These are phyloP conservation scores for Nematopogon swammerdamellus DNA, from an alignment of 2,888 invertebrate genomes.

Conservation along the genomic window DNA sequence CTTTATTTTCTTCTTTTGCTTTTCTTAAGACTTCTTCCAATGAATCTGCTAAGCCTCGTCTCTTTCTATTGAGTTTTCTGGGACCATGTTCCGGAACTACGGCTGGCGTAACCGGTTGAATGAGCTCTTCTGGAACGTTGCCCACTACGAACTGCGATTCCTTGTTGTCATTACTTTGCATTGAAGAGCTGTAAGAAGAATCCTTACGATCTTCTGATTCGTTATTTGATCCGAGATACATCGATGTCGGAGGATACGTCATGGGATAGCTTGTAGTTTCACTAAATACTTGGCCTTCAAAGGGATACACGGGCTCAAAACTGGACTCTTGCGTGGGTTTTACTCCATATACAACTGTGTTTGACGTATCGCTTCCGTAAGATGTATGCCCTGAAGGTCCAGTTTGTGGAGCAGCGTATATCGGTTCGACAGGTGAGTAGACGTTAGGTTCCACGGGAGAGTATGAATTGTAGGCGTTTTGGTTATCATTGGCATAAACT, in stretches of 20 bases:
- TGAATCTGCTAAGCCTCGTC: conserved; percentile 27
- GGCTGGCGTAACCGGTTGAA: conserved; percentile 52
- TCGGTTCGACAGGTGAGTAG: conserved; percentile 39
- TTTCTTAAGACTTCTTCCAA: conserved; percentile 39
- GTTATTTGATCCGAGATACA: conserved; percentile 44
- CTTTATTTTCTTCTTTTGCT: conserved; percentile 35
- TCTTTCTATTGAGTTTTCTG: conserved; percentile 36
- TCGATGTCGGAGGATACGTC: conserved; percentile 42
- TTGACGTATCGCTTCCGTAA: conserved; percentile 32
- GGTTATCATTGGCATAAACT: conserved; percentile 25
- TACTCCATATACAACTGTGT: conserved; percentile 42
- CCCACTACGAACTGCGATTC: conserved; percentile 64
- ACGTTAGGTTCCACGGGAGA: conserved; percentile 38
- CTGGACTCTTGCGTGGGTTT: conserved; percentile 41
- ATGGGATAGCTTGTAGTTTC: conserved; percentile 38
- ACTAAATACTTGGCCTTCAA: conserved; percentile 37
- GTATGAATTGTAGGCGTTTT: conserved; percentile 30
- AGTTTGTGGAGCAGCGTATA: conserved; percentile 40
- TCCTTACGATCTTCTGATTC: conserved; percentile 30
- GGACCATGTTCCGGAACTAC: conserved; percentile 66
- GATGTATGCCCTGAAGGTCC: conserved; percentile 30
- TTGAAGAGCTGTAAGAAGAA: conserved; percentile 26
- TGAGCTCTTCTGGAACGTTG: conserved; percentile 58
- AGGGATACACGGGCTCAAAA: conserved; percentile 47
- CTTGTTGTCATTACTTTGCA: conserved; percentile 19